Base-by-base conservation (phyloP, 2,888 invertebrate genomes). In the Meganola albula region DNA sequence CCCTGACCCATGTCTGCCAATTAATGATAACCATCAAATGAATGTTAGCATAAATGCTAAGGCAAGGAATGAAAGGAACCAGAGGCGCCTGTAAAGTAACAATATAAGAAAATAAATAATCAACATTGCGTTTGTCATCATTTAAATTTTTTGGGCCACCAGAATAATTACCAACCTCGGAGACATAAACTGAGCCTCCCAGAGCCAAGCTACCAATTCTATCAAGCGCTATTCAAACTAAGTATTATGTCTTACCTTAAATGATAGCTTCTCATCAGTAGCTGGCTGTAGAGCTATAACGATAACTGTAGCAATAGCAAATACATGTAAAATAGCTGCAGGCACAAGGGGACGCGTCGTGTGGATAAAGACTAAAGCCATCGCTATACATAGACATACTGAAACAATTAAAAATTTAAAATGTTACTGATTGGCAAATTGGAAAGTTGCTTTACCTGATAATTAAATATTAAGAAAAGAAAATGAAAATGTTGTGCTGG, bases 21-120 rank as follows among this genome's bases (percentile, higher is more conserved):
- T 93, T 92, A 48, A 97, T 80, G 72, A 94, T 90, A 34, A 94
- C 78, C 95, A 97, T 95, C 11, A 97, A 80, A 65, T 95, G 94
- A 33, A 95, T 88, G 64, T 97, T 97, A 24, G 93, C 87, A 50
- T 95, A 88, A 43, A 95, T 92, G 61, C 95, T 95, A 24, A 94
- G 57, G 20, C 91, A 91, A 1, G 96, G 96, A 30, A 96, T 69
- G 36, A 94, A 77, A 1, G 97, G 97, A 0, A 96, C 93, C 9
- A 92, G 74, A 0, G 96, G 96, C 3, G 96, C 94, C 91, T 95
- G 75, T 31, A 70, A 76, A 30, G 7, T 32, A 34, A n/a, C n/a
- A n/a, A n/a, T n/a, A n/a, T n/a, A n/a, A n/a, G n/a, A n/a, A n/a
- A n/a, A n/a, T n/a, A n/a, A n/a, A n/a, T n/a, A n/a, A n/a, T n/a